Evolutionary conservation across 2,797 vertebrate species (phyloP).

Genomic region (Arrhamphus sclerolepis): DNA sequence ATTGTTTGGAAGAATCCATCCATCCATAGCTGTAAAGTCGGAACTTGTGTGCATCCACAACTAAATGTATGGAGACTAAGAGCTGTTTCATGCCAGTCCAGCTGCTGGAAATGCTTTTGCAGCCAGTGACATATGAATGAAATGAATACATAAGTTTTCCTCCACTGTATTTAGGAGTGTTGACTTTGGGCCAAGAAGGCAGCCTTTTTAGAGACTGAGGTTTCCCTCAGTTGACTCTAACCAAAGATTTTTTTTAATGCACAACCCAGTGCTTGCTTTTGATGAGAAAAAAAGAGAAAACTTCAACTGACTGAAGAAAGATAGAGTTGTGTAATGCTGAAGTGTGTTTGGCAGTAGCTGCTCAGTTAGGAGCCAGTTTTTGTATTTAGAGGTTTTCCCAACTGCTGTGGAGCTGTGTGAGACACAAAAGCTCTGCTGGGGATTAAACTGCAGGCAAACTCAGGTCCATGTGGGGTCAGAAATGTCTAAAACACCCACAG

Average conservation of each 20-base stretch:
- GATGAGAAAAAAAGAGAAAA: slow-evolving; percentile 8
- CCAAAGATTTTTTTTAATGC: slow-evolving; percentile 16
- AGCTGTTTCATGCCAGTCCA: slow-evolving; percentile 1
- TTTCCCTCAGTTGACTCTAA: slow-evolving; percentile 28
- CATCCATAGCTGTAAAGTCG: neutral
- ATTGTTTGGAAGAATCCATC: neutral
- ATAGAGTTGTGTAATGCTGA: slow-evolving; percentile 33
- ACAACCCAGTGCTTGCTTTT: slow-evolving; percentile 30
- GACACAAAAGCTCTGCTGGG: slow-evolving; percentile 2
- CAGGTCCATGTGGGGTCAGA: slow-evolving; percentile 1
- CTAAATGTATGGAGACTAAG: neutral
- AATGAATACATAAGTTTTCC: neutral
- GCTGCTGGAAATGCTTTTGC: slow-evolving; percentile 1
- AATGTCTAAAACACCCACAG: neutral
- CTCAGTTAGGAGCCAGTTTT: slow-evolving; percentile 21
- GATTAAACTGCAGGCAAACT: slow-evolving; percentile 8
- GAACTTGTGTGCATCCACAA: neutral
- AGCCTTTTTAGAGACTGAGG: slow-evolving; percentile 12
- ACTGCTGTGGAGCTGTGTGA: slow-evolving; percentile 18
- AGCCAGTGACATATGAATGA: neutral
- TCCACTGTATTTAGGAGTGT: neutral
- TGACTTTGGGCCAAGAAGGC: slow-evolving; percentile 8
- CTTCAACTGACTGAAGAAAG: slow-evolving; percentile 8
- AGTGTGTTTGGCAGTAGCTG: slow-evolving; percentile 24
- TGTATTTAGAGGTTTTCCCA: slow-evolving; percentile 34